These are phyloP conservation scores for Trichacis sp. DNA, from an alignment of 2,888 invertebrate species.

Conservation along the genomic window DNA sequence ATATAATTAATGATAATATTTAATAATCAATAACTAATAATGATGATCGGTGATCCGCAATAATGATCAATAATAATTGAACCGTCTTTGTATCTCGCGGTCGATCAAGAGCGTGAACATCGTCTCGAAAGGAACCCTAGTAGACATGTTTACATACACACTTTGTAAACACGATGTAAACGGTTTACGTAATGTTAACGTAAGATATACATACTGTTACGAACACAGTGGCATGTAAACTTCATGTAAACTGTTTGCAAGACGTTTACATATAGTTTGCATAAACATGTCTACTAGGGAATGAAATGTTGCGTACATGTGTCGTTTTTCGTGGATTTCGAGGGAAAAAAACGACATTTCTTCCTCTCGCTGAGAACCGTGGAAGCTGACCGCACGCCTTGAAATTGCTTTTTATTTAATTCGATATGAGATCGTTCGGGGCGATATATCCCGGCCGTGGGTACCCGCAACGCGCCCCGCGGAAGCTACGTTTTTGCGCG, in stretches of 20 bases:
- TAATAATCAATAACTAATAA: conserved; percentile 12
- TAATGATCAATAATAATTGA: conserved; percentile 32
- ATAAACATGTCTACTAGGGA: too few relatives aligned
- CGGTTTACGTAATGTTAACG: too few relatives aligned
- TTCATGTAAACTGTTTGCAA: too few relatives aligned
- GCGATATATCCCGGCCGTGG: conserved; percentile 63
- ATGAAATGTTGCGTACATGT: too few relatives aligned
- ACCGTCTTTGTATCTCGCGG: conserved; percentile 58
- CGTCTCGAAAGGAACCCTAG: too few relatives aligned
- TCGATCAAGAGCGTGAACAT: conserved; percentile 50
- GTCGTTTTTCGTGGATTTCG: too few relatives aligned
- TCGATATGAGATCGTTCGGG: conserved; percentile 67
- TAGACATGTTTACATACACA: too few relatives aligned
- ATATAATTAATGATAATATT: conserved; percentile 10
- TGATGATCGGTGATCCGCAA: conserved; percentile 6
- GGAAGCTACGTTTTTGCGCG: conserved; percentile 22
- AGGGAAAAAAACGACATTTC: too few relatives aligned
- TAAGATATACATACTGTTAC: too few relatives aligned
- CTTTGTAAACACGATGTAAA: too few relatives aligned
- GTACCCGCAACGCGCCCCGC: conserved; percentile 45
- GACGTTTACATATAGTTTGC: too few relatives aligned
- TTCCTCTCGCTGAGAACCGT: conserved; percentile 32
- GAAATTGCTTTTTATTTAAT: conserved; percentile 61
- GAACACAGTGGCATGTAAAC: too few relatives aligned
- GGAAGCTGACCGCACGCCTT: conserved; percentile 47